Percentiles rank a stretch among this genome's conserved stretches.
These are phyloP conservation scores for Apis florea DNA, from an alignment of 1,140 invertebrate species.

Conservation along the genomic window DNA sequence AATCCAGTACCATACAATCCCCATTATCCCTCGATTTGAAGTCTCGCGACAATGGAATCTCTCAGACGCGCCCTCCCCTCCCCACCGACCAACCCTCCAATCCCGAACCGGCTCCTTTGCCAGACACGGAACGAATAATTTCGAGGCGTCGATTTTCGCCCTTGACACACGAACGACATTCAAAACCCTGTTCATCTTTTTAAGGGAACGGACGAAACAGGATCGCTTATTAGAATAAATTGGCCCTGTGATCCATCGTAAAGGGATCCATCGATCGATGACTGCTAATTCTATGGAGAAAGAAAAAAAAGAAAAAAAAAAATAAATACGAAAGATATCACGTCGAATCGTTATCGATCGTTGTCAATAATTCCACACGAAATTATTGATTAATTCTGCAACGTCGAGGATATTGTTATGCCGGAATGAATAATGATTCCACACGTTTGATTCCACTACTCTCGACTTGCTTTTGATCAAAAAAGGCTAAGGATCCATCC, in stretches of 20 bases:
- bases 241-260: not conserved
- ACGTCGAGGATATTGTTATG: too few relatives aligned
- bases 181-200: constrained; percentile 3
- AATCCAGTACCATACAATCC: constrained; percentile 73
- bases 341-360: too few relatives aligned
- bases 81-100: constrained; percentile 23
- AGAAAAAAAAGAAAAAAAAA: too few relatives aligned
- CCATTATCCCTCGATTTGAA: constrained; percentile 73
- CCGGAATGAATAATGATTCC: too few relatives aligned
- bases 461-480: constrained; percentile 13
- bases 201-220: not conserved
- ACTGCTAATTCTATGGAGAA: too few relatives aligned
- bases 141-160: constrained; percentile 50
- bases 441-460: not conserved
- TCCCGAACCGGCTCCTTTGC: constrained; percentile 57
- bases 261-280: not conserved
- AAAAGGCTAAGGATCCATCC: not conserved
- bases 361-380: too few relatives aligned
- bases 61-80: constrained; percentile 50
- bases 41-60: constrained; percentile 68
- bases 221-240: not conserved
- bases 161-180: constrained; percentile 49
- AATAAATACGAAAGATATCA: too few relatives aligned
- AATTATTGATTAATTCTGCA: too few relatives aligned
- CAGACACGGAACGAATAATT: constrained; percentile 63